Conservation (phyloP, 2,888 invertebrate genomes). For the Pammene fasciana region DNA sequence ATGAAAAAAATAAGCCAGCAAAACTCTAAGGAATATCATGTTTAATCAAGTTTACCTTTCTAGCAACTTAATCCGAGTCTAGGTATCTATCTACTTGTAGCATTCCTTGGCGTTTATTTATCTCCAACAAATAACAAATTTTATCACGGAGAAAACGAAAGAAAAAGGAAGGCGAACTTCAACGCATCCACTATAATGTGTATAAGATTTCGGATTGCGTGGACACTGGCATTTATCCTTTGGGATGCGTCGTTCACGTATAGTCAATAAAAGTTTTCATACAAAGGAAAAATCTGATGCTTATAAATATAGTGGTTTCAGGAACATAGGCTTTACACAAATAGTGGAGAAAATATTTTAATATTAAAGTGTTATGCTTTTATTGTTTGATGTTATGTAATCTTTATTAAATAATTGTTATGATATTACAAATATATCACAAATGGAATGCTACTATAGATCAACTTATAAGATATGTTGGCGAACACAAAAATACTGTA, state of each 20-base stretch:
- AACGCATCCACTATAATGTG: conserved; percentile 1
- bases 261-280: conserved; percentile 59
- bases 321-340: conserved; percentile 32
- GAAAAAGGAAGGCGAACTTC: conserved; percentile 9
- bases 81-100: not conserved
- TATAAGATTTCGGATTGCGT: conserved; percentile 13
- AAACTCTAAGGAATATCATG: conserved; percentile 44
- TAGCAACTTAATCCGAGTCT: conserved; percentile 1
- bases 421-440: not conserved
- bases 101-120: not conserved
- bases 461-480: not conserved
- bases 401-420: not conserved
- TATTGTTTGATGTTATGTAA: not conserved
- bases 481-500: not conserved
- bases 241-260: conserved; percentile 41
- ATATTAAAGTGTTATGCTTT: not conserved
- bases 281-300: conserved; percentile 43
- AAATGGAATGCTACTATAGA: not conserved
- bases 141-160: conserved; percentile 1
- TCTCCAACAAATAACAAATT: conserved; percentile 13
- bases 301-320: conserved; percentile 41
- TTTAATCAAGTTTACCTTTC: conserved; percentile 38
- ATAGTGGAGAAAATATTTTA: conserved; percentile 22
- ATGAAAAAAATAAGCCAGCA: conserved; percentile 14
- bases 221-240: conserved; percentile 22